These are phyloP conservation scores for Apocrypta bakeri DNA, from an alignment of 1,140 invertebrate genomes.

Conservation along the genomic window DNA sequence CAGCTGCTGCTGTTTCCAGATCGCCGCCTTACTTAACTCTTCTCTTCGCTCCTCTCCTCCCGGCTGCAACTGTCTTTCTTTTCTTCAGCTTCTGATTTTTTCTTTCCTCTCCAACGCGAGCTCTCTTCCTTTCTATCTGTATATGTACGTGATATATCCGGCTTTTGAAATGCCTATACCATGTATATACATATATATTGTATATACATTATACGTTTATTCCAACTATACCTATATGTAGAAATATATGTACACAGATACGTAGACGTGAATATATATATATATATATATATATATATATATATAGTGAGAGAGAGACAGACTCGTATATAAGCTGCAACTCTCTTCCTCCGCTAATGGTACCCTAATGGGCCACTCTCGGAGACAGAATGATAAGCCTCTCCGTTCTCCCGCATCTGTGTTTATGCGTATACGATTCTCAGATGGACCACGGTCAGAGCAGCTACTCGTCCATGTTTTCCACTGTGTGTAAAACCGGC, in stretches of 20 bases:
- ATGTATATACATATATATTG: too few relatives aligned
- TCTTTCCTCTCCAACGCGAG: not conserved
- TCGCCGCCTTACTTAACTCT: not conserved
- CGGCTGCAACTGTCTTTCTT: not conserved
- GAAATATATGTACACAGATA: too few relatives aligned
- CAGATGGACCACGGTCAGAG: not conserved
- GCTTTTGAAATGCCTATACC: too few relatives aligned
- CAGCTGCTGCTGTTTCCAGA: not conserved
- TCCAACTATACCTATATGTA: too few relatives aligned
- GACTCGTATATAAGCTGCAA: not conserved
- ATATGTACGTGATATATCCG: too few relatives aligned
- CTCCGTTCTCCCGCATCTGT: not conserved
- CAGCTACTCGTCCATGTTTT: slow-evolving; percentile 48
- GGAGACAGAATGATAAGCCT: slow-evolving; percentile 8
- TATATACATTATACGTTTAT: too few relatives aligned
- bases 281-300: too few relatives aligned
- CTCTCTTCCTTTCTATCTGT: not conserved
- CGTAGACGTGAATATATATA: too few relatives aligned
- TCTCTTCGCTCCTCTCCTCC: not conserved
- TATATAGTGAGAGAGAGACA: too few relatives aligned
- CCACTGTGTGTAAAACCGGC: slow-evolving; percentile 67
- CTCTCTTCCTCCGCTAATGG: slow-evolving; percentile 29
- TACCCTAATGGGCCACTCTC: slow-evolving; percentile 21
- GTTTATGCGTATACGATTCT: not conserved
- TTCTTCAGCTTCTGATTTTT: not conserved